These are phyloP conservation scores for Pandemis cinnamomeana DNA, from an alignment of 2,888 invertebrate species.

Conservation along the genomic window DNA sequence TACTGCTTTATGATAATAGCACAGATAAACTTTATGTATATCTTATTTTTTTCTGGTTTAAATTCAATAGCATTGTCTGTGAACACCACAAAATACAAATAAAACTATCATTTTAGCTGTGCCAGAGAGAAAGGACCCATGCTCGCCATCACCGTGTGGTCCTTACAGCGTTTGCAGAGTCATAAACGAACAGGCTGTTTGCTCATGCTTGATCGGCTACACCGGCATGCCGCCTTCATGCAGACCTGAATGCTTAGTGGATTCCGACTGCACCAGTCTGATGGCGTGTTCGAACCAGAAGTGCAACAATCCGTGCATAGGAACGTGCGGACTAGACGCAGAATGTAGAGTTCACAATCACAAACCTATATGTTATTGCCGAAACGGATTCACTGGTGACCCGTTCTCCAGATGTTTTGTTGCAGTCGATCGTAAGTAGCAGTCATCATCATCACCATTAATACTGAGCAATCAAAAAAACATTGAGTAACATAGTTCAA, in stretches of 20 bases:
- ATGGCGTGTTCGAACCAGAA: conserved; percentile 91
- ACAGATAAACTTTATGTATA: no score
- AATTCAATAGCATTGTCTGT: neutral
- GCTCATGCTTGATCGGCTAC: conserved; percentile 91
- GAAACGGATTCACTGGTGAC: conserved; percentile 89
- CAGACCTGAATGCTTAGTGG: conserved; percentile 92
- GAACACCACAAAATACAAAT: conserved; percentile 41
- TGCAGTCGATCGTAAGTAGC: conserved; percentile 62
- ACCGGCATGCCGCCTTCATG: conserved; percentile 91
- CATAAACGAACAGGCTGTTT: conserved; percentile 85
- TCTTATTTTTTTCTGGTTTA: no score
- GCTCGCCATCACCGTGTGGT: conserved; percentile 90
- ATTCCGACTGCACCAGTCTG: conserved; percentile 90
- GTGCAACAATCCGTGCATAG: conserved; percentile 92
- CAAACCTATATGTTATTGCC: conserved; percentile 93
- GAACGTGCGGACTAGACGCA: conserved; percentile 91
- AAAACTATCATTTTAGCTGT: conserved; percentile 51
- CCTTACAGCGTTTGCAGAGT: conserved; percentile 89
- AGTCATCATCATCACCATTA: neutral
- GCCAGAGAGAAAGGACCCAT: conserved; percentile 77
- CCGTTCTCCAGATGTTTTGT: conserved; percentile 88
- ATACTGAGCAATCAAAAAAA: neutral
- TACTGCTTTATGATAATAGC: no score
- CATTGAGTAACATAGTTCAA: neutral
- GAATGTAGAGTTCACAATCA: conserved; percentile 92